A percentile compares a stretch with the other conserved stretches of the same genome.
Evolutionary conservation across 2,113 vertebrate genomes (phyloP).

Genomic region (Carassius auratus): DNA sequence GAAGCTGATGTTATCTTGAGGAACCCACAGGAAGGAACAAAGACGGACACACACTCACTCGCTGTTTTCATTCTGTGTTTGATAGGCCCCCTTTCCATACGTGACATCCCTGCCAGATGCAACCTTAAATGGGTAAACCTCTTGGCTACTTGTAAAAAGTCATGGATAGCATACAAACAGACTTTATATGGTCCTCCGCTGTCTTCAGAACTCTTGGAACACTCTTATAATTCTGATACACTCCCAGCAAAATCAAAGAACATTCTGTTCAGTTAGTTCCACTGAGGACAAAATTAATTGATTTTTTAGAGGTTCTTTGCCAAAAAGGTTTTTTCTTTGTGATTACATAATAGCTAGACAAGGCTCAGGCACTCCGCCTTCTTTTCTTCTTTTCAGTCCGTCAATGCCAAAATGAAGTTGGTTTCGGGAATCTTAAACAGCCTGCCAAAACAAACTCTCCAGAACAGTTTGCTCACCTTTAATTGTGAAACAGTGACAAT

Average conservation of each 20-base stretch:
- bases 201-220: background rate
- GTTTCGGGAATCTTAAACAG: too few species aligned
- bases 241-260: background rate
- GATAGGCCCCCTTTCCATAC: slow-evolving; percentile 30
- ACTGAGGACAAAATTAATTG: background rate
- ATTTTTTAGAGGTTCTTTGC: background rate
- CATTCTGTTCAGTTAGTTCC: too few species aligned
- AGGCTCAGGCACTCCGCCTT: background rate
- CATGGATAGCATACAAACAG: background rate
- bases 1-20: slow-evolving; percentile 58
- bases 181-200: background rate
- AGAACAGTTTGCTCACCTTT: too few species aligned
- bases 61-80: background rate
- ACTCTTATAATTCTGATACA: background rate
- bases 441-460: too few species aligned
- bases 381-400: background rate
- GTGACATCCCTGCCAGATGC: slow-evolving; percentile 10
- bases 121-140: background rate
- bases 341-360: background rate
- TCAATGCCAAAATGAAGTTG: background rate
- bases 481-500: too few species aligned
- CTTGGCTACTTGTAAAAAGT: background rate
- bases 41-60: slow-evolving; percentile 35
- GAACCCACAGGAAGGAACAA: slow-evolving; percentile 60
- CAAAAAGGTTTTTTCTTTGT: background rate